These are phyloP conservation scores for Mesocricetus auratus DNA, from an alignment of 2,113 vertebrate genomes.

Conservation along the genomic window DNA sequence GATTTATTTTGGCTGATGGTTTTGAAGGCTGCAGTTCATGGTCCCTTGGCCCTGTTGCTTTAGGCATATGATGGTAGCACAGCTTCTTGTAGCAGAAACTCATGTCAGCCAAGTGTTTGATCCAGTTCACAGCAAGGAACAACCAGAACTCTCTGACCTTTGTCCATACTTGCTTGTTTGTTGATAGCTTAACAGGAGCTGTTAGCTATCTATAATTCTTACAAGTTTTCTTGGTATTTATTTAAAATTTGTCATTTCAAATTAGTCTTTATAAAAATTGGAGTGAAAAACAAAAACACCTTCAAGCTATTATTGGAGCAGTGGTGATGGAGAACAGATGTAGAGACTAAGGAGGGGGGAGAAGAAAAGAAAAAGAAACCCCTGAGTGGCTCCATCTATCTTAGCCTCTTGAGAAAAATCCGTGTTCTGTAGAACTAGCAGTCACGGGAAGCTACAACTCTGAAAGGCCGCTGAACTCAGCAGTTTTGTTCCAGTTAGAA, in stretches of 20 bases:
- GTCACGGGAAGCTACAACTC: not conserved
- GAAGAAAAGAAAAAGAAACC: not conserved
- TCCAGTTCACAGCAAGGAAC: not conserved
- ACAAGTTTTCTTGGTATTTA: not conserved
- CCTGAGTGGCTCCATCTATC: not conserved
- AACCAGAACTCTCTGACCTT: not conserved
- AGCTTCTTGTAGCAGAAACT: not conserved
- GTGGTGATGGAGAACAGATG: not conserved
- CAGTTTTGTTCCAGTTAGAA: not conserved
- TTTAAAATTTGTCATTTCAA: not conserved
- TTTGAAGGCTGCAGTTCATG: not conserved
- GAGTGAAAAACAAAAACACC: not conserved
- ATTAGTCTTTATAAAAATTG: not conserved
- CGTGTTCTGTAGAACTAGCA: not conserved
- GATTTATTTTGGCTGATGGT: not conserved
- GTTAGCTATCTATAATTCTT: not conserved
- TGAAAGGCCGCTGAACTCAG: not conserved
- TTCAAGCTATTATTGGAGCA: not conserved
- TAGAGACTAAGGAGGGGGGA: not conserved
- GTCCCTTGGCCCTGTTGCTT: not conserved
- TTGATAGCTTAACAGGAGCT: not conserved
- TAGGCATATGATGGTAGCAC: not conserved
- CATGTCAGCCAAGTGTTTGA: not conserved
- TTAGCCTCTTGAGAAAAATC: not conserved
- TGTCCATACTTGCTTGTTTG: not conserved